A percentile compares a stretch with the other conserved stretches of the same genome.
phyloP scores from a whole-genome alignment of 2,888 invertebrate species.

The Drosophila percnosoma region DNA sequence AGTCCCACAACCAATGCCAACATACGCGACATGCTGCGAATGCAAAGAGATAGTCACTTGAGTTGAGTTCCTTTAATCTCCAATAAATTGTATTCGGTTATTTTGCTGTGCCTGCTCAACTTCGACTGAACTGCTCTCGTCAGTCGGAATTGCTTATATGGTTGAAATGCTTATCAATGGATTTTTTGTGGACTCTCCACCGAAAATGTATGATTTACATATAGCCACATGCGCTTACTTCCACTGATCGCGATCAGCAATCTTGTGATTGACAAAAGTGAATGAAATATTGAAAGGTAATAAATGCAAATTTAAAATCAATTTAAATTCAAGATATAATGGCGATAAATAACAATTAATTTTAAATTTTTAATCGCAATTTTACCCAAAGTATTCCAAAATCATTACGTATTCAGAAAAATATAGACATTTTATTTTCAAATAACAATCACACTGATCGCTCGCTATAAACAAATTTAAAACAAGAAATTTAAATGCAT shows the following conservation, averaged over 20 bases:
- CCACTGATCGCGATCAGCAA: constrained; percentile 23
- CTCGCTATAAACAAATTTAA: too few species aligned
- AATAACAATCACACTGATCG: neutral
- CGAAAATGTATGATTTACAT: neutral
- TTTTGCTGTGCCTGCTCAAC: constrained; percentile 14
- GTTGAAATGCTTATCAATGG: constrained; percentile 23
- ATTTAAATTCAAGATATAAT: neutral
- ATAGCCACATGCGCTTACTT: neutral
- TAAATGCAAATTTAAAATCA: neutral
- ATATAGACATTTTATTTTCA: neutral
- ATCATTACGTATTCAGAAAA: neutral
- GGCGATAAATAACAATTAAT: neutral
- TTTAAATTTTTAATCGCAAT: neutral
- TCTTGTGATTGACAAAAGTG: neutral
- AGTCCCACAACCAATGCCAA: constrained; percentile 42
- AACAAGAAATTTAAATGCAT: too few species aligned
- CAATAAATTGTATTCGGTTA: neutral
- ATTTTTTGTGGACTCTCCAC: neutral
- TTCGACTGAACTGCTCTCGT: constrained; percentile 30
- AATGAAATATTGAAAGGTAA: too few species aligned
- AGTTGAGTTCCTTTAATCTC: neutral
- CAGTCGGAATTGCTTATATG: constrained; percentile 29
- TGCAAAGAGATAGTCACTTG: neutral
- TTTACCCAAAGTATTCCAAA: neutral
- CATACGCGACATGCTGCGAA: constrained; percentile 54